Evolutionary conservation across 2,888 invertebrate species (phyloP).

Genomic region (Schizaphis graminum): DNA sequence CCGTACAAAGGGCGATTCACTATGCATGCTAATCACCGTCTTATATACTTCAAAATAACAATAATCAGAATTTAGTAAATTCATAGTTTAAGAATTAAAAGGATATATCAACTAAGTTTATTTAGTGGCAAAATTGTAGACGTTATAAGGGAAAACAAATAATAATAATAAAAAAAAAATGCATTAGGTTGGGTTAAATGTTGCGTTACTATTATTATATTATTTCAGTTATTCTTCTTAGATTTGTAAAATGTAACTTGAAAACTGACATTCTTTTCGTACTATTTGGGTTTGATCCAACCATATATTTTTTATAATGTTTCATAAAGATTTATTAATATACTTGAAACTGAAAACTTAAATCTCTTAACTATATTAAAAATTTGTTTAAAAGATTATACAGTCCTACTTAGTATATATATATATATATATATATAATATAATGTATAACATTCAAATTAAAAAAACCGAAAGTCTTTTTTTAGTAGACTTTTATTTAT

Average conservation of each 20-base stretch:
- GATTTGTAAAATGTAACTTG: not conserved
- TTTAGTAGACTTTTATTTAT: not conserved
- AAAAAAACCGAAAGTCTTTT: not conserved
- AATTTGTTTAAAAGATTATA: not conserved
- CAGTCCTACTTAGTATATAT: not conserved
- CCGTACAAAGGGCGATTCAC: not conserved
- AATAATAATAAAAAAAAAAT: not conserved
- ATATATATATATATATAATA: not conserved
- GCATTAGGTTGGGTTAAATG: not conserved
- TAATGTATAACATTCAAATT: not conserved
- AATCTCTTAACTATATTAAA: not conserved
- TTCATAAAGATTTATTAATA: slow-evolving; percentile 10
- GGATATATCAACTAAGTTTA: not conserved
- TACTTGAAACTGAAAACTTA: slow-evolving; percentile 2
- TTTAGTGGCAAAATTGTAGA: not conserved
- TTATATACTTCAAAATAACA: not conserved
- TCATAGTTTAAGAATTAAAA: not conserved
- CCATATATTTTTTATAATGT: not conserved
- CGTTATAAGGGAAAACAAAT: not conserved
- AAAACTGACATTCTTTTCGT: not conserved
- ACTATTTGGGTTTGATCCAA: not conserved
- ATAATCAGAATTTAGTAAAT: not conserved
- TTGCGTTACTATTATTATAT: not conserved
- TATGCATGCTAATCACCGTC: not conserved
- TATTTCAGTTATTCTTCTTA: not conserved